These are phyloP conservation scores for Platichthys flesus DNA, from an alignment of 2,113 vertebrate species.

Conservation along the genomic window DNA sequence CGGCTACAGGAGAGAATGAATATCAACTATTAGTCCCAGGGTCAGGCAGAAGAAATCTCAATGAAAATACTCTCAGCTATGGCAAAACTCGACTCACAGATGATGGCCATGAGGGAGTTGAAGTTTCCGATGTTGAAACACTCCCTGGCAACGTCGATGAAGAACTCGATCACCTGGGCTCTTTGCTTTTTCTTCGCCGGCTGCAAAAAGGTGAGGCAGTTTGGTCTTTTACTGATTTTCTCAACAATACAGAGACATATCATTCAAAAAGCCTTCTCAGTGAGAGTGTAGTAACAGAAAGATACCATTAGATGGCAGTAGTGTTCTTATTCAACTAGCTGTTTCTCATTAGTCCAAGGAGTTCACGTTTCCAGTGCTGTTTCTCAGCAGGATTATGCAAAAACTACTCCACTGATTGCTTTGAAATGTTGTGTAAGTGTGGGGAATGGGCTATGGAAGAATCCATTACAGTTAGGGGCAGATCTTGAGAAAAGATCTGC, in stretches of 20 bases:
- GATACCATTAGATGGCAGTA: conserved; percentile 44
- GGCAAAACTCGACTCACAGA: conserved; percentile 86
- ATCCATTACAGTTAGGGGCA: too few relatives aligned
- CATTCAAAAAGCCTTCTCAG: background rate
- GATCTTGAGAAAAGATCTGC: too few relatives aligned
- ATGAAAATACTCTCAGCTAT: background rate
- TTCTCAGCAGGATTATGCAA: background rate
- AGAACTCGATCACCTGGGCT: conserved; percentile 94
- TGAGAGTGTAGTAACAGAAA: conserved; percentile 3
- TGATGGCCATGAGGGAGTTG: conserved; percentile 96
- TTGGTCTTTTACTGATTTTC: background rate
- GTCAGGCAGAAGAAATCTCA: background rate
- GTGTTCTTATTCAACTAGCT: background rate
- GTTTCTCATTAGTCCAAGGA: too few relatives aligned
- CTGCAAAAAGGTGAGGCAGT: conserved; percentile 70
- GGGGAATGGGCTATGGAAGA: too few relatives aligned
- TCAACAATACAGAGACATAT: background rate
- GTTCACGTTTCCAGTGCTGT: background rate
- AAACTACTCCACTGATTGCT: background rate
- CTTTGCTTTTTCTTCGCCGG: conserved; percentile 95
- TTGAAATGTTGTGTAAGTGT: too few relatives aligned
- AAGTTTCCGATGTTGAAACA: conserved; percentile 98
- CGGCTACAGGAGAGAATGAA: conserved; percentile 75
- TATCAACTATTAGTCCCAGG: background rate
- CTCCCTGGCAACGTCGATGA: conserved; percentile 93